Base-by-base conservation (phyloP, 2,113 vertebrate species). In the Bos javanicus region DNA sequence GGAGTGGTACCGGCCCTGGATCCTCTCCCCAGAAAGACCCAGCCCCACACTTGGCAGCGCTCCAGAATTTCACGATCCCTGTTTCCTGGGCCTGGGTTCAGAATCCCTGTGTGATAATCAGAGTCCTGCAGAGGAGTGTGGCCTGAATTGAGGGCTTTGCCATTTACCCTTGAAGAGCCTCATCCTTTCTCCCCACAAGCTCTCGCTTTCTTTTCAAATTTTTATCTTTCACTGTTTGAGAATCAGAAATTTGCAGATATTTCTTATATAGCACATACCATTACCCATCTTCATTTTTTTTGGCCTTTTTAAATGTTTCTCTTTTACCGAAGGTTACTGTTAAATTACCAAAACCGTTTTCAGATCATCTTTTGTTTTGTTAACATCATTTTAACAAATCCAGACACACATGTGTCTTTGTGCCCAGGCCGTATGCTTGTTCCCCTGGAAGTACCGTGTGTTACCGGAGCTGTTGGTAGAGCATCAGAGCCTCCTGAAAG, bases 1-100 rank as follows among this genome's bases (percentile, higher is more conserved):
- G 10, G 6, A 1, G 26, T 15, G 25, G 1, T 0, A 23, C 30
- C 2, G 10, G 43, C 16, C 10, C 9, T 2, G 54, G 11, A 2
- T 28, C 46, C 39, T 82, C 9, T 13, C 1, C 48, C 16, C 15
- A 19, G 60, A 21, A 14, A 30, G 46, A 36, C n/a, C 3, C 54
- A 4, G 59, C 48, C 46, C 15, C 4, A 0, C 30, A 0, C 25
- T 33, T 60, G 1, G 13, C 87, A 28, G 13, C 7, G 28, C 6
- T 33, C 36, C 28, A 8, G 25, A n/a, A 17, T n/a, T 21, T 28
- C 81, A 2, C 0, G 2, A 23, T 1, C 50, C 16, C 71, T 1
- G 0, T 62, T 56, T 80, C 25, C 80, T 56, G 81, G 71, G 17
- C 36, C 46, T 46, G 39, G 21, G 10, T 7, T 25, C 17, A 46